Evolutionary conservation across 1,140 invertebrate genomes (phyloP).

Genomic region (Drosophila cardini): DNA sequence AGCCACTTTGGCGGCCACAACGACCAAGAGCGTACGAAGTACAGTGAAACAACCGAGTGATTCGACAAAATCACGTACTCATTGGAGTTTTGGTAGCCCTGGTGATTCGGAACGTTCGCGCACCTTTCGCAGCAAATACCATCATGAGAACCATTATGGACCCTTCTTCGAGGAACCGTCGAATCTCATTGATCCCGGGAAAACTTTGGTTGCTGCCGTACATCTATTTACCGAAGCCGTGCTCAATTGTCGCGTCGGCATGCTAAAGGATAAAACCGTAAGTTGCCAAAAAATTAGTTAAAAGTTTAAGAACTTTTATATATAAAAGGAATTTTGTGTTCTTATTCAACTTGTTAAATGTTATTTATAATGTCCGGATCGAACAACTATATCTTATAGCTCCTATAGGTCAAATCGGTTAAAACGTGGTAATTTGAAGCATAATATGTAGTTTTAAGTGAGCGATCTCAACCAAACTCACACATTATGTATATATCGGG

Average conservation of each 20-base stretch:
- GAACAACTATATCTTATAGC: no score
- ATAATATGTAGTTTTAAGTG: no score
- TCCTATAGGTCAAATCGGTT: no score
- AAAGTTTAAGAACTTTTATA: no score
- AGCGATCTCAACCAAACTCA: no score
- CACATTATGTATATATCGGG: no score
- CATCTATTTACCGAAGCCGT: slow-evolving; percentile 92
- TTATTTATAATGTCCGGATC: no score
- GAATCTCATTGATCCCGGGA: slow-evolving; percentile 71
- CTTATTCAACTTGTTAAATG: no score
- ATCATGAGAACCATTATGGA: slow-evolving; percentile 88
- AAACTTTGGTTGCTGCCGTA: slow-evolving; percentile 86
- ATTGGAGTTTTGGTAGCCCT: slow-evolving; percentile 52
- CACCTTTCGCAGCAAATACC: slow-evolving; percentile 86
- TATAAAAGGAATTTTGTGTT: no score
- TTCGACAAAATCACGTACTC: slow-evolving; percentile 57
- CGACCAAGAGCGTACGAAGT: slow-evolving; percentile 56
- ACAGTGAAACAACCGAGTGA: slow-evolving; percentile 63
- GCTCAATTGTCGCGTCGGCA: slow-evolving; percentile 92
- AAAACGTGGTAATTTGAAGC: no score
- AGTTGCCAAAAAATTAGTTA: no score
- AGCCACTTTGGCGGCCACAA: slow-evolving; percentile 20
- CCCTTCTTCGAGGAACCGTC: slow-evolving; percentile 90
- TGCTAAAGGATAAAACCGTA: slow-evolving; percentile 94
- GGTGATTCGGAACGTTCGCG: slow-evolving; percentile 86